A percentile compares a stretch with the other conserved stretches of the same genome.
Conservation (phyloP, 2,797 vertebrate species). For the Sebastes umbrosus region DNA sequence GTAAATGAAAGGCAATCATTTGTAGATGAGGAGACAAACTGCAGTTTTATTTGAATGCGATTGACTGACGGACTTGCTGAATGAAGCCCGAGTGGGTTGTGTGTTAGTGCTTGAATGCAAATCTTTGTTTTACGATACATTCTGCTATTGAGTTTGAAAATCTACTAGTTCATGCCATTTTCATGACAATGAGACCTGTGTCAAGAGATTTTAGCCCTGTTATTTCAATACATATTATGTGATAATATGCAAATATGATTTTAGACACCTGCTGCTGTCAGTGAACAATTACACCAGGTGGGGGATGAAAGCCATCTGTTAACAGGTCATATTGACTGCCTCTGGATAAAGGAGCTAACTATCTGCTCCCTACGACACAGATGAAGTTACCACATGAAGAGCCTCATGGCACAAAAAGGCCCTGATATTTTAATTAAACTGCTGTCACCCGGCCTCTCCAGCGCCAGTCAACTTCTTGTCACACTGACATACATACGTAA, state of each 20-base stretch:
- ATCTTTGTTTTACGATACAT: background rate
- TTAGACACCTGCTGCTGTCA: constrained; percentile 24
- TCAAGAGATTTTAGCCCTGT: background rate
- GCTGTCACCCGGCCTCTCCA: constrained; percentile 49
- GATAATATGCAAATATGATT: constrained; percentile 15
- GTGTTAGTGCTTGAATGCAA: background rate
- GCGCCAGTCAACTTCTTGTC: constrained; percentile 32
- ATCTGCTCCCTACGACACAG: constrained; percentile 34
- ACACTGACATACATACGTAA: constrained; percentile 7
- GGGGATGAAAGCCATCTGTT: constrained; percentile 45
- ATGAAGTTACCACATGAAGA: constrained; percentile 31
- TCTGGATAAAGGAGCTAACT: constrained; percentile 36
- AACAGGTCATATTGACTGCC: constrained; percentile 33
- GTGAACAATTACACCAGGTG: constrained; percentile 24
- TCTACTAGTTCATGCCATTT: background rate
- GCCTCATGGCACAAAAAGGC: constrained; percentile 28
- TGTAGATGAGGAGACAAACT: constrained; percentile 1
- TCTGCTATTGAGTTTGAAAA: background rate
- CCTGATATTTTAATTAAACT: constrained; percentile 72
- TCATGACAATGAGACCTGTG: background rate
- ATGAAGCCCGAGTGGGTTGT: background rate
- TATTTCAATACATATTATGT: constrained; percentile 1
- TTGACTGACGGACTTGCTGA: background rate
- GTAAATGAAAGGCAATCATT: constrained; percentile 20
- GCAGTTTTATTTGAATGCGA: constrained; percentile 1